These are phyloP conservation scores for Vireo griseus DNA, from an alignment of 2,797 vertebrate genomes.

Conservation along the genomic window DNA sequence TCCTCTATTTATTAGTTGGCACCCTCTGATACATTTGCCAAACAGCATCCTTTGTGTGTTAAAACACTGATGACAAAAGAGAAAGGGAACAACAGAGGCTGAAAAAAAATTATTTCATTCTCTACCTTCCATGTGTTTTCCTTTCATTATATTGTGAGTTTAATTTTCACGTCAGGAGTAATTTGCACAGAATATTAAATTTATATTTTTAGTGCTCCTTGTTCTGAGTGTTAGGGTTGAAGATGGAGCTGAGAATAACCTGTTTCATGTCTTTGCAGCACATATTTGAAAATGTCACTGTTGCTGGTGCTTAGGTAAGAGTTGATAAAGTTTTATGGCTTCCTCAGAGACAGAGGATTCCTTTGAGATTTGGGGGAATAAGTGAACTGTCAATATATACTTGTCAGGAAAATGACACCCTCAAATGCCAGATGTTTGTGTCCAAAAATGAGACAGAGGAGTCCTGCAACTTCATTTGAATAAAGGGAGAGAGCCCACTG, in stretches of 20 bases:
- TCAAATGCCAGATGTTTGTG: accelerated
- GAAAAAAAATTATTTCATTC: not conserved
- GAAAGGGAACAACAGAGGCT: not conserved
- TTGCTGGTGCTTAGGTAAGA: not conserved
- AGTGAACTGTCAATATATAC: not conserved
- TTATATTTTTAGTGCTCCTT: not conserved
- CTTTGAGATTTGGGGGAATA: not conserved
- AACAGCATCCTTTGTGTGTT: not conserved
- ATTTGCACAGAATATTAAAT: not conserved
- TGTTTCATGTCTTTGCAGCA: not conserved
- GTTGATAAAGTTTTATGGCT: not conserved
- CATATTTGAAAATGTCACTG: not conserved
- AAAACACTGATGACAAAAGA: not conserved
- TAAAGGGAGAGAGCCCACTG: not conserved
- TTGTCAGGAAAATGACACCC: too few species aligned
- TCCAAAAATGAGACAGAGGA: not conserved
- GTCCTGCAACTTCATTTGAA: not conserved
- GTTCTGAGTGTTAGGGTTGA: not conserved
- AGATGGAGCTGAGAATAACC: not conserved
- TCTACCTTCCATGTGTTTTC: not conserved
- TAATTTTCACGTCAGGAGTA: not conserved
- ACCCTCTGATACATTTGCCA: not conserved
- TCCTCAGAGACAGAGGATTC: not conserved
- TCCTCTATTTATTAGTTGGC: not conserved
- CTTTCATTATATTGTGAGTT: not conserved